A percentile compares a stretch with the other conserved stretches of the same genome.
These are phyloP conservation scores for Gnatocerus cornutus DNA, from an alignment of 2,888 invertebrate genomes.

Conservation along the genomic window DNA sequence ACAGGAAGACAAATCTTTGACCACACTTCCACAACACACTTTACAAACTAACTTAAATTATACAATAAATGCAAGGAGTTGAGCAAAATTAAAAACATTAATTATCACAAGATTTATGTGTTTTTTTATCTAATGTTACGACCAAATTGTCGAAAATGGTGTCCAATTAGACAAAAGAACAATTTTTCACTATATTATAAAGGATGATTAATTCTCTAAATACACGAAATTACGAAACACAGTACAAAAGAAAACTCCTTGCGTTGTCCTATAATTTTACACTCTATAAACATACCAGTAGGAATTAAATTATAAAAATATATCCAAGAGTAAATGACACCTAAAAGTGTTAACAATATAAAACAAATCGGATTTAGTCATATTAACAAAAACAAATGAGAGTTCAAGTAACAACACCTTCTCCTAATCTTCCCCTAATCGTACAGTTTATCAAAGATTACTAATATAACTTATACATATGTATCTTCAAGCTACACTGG, in stretches of 20 bases:
- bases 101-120: slow-evolving; percentile 62
- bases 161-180: slow-evolving; percentile 37
- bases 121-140: slow-evolving; percentile 53
- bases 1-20: slow-evolving; percentile 67
- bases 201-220: slow-evolving; percentile 32
- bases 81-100: slow-evolving; percentile 60
- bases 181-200: slow-evolving; percentile 29
- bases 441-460: slow-evolving; percentile 27
- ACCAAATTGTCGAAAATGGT: slow-evolving; percentile 40
- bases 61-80: slow-evolving; percentile 60
- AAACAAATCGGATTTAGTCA: slow-evolving; percentile 43
- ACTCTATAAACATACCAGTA: slow-evolving; percentile 46
- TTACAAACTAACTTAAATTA: slow-evolving; percentile 63
- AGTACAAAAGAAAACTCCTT: slow-evolving; percentile 44
- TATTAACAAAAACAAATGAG: slow-evolving; percentile 41
- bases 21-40: slow-evolving; percentile 65
- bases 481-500: slow-evolving; percentile 28
- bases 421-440: slow-evolving; percentile 38
- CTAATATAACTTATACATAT: slow-evolving; percentile 34
- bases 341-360: slow-evolving; percentile 43
- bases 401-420: slow-evolving; percentile 42
- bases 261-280: slow-evolving; percentile 43
- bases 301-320: slow-evolving; percentile 47
- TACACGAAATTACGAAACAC: slow-evolving; percentile 36
- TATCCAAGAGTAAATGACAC: slow-evolving; percentile 37